These are phyloP conservation scores for Trichacis sp. DNA, from an alignment of 2,888 invertebrate species.

Conservation along the genomic window DNA sequence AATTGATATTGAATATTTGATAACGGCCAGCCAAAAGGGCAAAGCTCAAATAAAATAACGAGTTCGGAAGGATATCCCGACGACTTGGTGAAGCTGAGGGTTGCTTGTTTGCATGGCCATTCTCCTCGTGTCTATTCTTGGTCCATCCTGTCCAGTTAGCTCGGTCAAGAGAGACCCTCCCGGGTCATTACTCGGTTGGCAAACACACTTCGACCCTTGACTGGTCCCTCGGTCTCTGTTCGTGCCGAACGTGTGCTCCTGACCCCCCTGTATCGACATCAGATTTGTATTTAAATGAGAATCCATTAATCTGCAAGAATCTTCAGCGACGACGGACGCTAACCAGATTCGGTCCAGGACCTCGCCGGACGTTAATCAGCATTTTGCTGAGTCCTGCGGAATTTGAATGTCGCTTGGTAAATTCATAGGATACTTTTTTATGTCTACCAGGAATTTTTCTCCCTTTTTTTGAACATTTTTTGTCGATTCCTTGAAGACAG, in stretches of 20 bases:
- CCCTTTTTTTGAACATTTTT: too few species aligned
- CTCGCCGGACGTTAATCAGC: conserved; percentile 38
- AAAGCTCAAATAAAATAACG: conserved; percentile 46
- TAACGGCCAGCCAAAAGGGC: conserved; percentile 38
- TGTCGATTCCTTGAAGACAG: too few species aligned
- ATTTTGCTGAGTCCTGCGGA: conserved; percentile 28
- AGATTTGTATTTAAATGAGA: conserved; percentile 70
- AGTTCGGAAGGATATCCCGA: conserved; percentile 45
- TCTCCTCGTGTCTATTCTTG: conserved; percentile 60
- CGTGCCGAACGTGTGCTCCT: conserved; percentile 38
- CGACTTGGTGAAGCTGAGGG: conserved; percentile 44
- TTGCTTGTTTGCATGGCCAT: conserved; percentile 66
- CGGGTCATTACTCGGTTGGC: conserved; percentile 68
- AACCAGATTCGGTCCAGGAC: conserved; percentile 37
- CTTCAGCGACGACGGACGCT: conserved; percentile 54
- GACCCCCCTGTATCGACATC: conserved; percentile 62
- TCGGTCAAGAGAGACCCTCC: conserved; percentile 54
- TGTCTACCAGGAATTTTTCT: too few species aligned
- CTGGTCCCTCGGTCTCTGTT: conserved; percentile 54
- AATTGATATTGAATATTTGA: conserved; percentile 23
- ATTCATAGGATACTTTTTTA: too few species aligned
- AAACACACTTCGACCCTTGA: conserved; percentile 68
- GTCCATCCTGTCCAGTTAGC: conserved; percentile 50
- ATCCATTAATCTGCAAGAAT: conserved; percentile 66
- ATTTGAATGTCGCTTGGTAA: conserved; percentile 26